Evolutionary conservation across 2,888 invertebrate genomes (phyloP), one percentile per base, ranked within the genome.

Genomic region (Flexamia atlantica): DNA sequence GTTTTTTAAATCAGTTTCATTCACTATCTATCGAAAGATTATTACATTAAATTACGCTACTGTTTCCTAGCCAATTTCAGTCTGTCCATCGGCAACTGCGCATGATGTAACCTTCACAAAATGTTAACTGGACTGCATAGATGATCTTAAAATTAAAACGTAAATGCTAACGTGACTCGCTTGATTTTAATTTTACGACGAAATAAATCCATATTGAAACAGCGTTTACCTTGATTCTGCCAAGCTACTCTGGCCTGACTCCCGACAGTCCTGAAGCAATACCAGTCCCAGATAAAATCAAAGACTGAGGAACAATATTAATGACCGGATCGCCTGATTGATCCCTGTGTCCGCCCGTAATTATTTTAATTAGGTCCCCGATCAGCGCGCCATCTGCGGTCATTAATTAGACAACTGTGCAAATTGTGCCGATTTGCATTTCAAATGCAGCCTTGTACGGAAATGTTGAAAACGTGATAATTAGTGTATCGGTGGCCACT

Each of bases 351-450:
- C 82, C 42, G 64, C 1, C 36, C 25, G 50, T 82, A 70, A 82
- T 82, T 82, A 82, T 82, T 82, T 82, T 82, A 82, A 82, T 82
- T 70, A 82, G 50, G 42, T 20, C 30, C 40, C 5, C 30, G 70
- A 70, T 64, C 81, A 12, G 42, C 20, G 72, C 72, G 72, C 40
- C 36, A 72, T 70, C 70, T 36, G 40, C 70, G 36, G 12, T 36
- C 70, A 70, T 76, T 76, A 76, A 76, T 76, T 76, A 76, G 76
- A 36, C 76, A 46, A 76, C 46, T 76, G 76, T 76, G 76, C 76
- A 76, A 76, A 76, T 76, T 76, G 76, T 28, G 76, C 40, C 3
- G 76, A 76, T 76, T 28, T 76, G 46, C 76, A 76, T 76, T 76
- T 46, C 46, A 76, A 76, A 76, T 50, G 50, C 28, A 76, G 20